Conservation (phyloP, 2,888 invertebrate genomes). For the Eristalis intricaria region DNA sequence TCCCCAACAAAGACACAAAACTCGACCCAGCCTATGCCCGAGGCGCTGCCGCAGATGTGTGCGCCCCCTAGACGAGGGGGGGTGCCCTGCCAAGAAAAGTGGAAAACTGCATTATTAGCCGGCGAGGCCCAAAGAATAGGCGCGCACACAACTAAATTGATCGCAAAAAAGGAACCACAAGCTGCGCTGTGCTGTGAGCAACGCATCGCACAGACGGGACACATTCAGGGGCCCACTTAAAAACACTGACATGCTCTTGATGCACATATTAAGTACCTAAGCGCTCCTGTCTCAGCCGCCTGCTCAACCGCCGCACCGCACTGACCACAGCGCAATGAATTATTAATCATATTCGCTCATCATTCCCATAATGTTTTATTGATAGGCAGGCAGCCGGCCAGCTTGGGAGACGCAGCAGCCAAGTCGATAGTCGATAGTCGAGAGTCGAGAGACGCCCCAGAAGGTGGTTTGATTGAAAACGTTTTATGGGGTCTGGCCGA, state of each 20-base stretch:
- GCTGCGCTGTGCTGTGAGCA: conserved; percentile 3
- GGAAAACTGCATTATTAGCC: conserved; percentile 64
- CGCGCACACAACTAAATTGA: conserved; percentile 54
- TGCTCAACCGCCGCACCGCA: conserved; percentile 20
- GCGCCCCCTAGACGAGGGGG: not conserved
- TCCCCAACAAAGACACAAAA: conserved; percentile 50
- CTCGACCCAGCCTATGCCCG: conserved; percentile 62
- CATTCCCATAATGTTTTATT: conserved; percentile 76
- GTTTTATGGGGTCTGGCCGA: conserved; percentile 53
- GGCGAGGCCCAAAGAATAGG: conserved; percentile 27
- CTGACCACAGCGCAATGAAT: conserved; percentile 66
- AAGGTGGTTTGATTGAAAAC: conserved; percentile 24
- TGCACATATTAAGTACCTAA: conserved; percentile 72
- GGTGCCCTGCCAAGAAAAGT: conserved; percentile 37
- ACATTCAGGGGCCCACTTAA: conserved; percentile 70
- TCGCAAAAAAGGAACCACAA: conserved; percentile 49
- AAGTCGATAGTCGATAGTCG: too few species aligned
- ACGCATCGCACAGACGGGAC: conserved; percentile 49
- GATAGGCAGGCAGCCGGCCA: conserved; percentile 59
- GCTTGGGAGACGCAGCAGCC: not conserved
- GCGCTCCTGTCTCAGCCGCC: conserved; percentile 59
- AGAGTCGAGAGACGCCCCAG: not conserved
- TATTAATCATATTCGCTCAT: conserved; percentile 72
- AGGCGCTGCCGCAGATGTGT: conserved; percentile 49
- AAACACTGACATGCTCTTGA: conserved; percentile 71